phyloP scores from a whole-genome alignment of 2,888 invertebrate species.

The Amblyteles armatorius region DNA sequence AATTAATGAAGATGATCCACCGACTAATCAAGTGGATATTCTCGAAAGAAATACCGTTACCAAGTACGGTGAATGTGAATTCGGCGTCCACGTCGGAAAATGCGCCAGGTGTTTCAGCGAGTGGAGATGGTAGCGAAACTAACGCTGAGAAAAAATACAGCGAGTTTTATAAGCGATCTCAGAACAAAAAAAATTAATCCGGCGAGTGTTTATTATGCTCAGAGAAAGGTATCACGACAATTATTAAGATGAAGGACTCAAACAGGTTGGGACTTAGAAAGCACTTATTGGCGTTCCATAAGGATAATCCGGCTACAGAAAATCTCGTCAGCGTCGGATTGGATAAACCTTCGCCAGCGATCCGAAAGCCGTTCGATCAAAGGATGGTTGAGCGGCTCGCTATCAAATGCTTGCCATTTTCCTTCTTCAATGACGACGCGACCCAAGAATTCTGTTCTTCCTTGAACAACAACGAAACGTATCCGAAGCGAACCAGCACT shows the following conservation, averaged over 20 bases:
- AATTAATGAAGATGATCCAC: slow-evolving; percentile 19
- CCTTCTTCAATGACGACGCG: slow-evolving; percentile 48
- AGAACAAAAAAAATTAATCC: neutral
- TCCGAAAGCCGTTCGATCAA: slow-evolving; percentile 30
- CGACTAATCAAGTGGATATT: neutral
- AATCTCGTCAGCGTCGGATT: slow-evolving; percentile 9
- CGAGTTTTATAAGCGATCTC: slow-evolving; percentile 3
- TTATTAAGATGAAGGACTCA: slow-evolving; percentile 57
- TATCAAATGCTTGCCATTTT: slow-evolving; percentile 53
- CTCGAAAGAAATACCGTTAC: neutral
- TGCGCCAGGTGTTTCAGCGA: slow-evolving; percentile 6
- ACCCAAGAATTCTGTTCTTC: slow-evolving; percentile 55
- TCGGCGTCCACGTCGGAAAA: slow-evolving; percentile 13
- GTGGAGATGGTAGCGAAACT: neutral
- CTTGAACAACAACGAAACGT: slow-evolving; percentile 45
- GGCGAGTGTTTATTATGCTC: slow-evolving; percentile 33
- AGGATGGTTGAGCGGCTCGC: slow-evolving; percentile 38
- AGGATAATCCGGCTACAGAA: slow-evolving; percentile 1
- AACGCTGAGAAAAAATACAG: slow-evolving; percentile 11
- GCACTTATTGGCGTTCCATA: slow-evolving; percentile 37
- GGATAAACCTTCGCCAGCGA: slow-evolving; percentile 16
- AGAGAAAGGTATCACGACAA: slow-evolving; percentile 4
- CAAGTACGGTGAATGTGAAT: neutral
- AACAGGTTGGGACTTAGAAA: slow-evolving; percentile 57
- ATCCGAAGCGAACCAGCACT: slow-evolving; percentile 51